A percentile compares a stretch with the other conserved stretches of the same genome.
phyloP scores from a whole-genome alignment of 2,797 vertebrate species.

The Tenualosa thibaudeaui region DNA sequence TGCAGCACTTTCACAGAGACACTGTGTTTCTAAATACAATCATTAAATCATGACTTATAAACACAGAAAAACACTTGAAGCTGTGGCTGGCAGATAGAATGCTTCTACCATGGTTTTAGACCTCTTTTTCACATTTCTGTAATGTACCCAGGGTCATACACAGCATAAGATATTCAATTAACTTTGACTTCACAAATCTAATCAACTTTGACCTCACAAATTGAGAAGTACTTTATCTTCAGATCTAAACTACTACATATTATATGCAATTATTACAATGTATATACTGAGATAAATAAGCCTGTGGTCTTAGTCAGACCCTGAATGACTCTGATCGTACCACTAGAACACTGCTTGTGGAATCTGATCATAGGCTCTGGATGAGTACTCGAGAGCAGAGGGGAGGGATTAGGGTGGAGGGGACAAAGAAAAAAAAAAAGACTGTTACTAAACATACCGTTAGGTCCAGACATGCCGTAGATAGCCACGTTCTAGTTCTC shows the following conservation, averaged over 20 bases:
- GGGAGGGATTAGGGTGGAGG: conserved; percentile 39
- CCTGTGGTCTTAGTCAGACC: conserved; percentile 57
- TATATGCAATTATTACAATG: background rate
- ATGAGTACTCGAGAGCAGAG: conserved; percentile 68
- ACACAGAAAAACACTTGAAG: conserved; percentile 48
- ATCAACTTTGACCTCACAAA: background rate
- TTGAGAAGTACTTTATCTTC: background rate
- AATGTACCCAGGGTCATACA: background rate
- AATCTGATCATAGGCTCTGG: conserved; percentile 60
- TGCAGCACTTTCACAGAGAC: background rate
- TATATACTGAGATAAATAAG: background rate
- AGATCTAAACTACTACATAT: background rate
- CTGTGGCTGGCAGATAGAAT: conserved; percentile 36
- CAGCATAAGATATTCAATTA: background rate
- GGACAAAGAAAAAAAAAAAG: background rate
- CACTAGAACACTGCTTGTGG: conserved; percentile 52
- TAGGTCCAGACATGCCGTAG: conserved; percentile 76
- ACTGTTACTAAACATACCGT: conserved; percentile 72
- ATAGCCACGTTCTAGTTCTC: conserved; percentile 70
- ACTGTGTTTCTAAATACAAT: conserved; percentile 41
- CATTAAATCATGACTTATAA: conserved; percentile 47
- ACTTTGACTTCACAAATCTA: background rate
- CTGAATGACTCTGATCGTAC: conserved; percentile 64
- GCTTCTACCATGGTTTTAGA: conserved; percentile 43
- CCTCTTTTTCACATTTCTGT: conserved; percentile 30